Base-by-base conservation (phyloP, 2,797 vertebrate species). In the Tapera naevia region DNA sequence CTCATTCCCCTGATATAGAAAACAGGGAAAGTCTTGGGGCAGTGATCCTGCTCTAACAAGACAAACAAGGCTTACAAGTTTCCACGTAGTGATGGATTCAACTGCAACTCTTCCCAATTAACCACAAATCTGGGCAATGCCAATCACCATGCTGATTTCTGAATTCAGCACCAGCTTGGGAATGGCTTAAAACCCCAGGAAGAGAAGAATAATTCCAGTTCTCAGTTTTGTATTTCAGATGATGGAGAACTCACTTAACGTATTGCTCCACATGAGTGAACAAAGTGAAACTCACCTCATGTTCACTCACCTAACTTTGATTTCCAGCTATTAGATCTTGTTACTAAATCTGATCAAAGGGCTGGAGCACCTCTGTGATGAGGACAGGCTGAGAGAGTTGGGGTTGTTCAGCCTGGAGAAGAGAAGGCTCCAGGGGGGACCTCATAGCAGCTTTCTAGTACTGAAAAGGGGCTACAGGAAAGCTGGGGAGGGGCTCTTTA, bases 61-160 rank as follows among this genome's bases (percentile, higher is more conserved):
- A 58, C 50, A 69, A 92, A 90, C 67, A 46, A 87, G 80, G n/a
- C 51, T 39, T 51, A 75, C 78, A 53, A 54, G 58, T 93, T 89
- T 75, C 43, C 17, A 72, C 24, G 67, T 10, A 66, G 39, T 8
- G 35, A 86, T 5, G 88, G 69, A 79, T 37, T 78, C 48, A 43
- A 71, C 32, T 51, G 43, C 41, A 90, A 7, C 65, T 80, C 79
- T 84, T 79, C 41, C 32, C 13, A 66, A 57, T 65, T 43, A 62
- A 84, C 41, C 12, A 48, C 66, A 81, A 48, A 78, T 51, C 41
- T 45, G n/a, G 39, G 70, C 33, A 83, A 72, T 7, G 72, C 30
- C 58, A 41, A 74, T 61, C 48, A 70, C 37, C 62, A 66, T 7
- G 19, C 22, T 79, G 46, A 89, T 58, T 67, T 79, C 65, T 91